Base-by-base conservation (phyloP, 2,113 vertebrate species). In the Atherinomorus stipes region DNA sequence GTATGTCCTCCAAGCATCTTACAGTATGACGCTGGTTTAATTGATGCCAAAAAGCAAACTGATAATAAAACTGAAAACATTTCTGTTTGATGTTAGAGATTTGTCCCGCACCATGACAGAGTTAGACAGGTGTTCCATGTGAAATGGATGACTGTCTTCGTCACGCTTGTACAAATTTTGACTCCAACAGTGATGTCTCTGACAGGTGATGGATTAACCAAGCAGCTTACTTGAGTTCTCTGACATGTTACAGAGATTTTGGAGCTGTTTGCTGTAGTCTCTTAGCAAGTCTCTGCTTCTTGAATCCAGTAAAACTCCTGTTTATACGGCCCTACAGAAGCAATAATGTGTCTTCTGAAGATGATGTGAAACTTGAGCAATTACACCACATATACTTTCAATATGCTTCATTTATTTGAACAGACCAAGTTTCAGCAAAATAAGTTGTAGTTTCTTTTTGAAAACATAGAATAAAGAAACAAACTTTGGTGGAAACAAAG, bases 21-120 rank as follows among this genome's bases (percentile, higher is more conserved):
- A 10, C 9, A 64, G 50, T 11, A n/a, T n/a, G n/a, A n/a, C n/a
- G 50, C 22, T 50, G 16, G 45, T 11, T 12, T 23, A 22, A 64
- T 26, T 0, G 21, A 34, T 11, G 42, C 12, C 16, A 16, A 4
- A 18, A 47, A 47, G 44, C 16, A 50, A 50, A 45, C 23, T 22
- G 26, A n/a, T 37, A 8, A 22, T n/a, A 18, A 49, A 42, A 9
- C n/a, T 18, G 15, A 19, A 47, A 47, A 47, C 7, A 50, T 40
- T 56, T 44, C 38, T 45, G 8, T 44, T 45, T 56, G 37, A 22
- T 56, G 64, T 21, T 56, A n/a, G 42, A 49, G 38, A 40, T 47
- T 34, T 34, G 49, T 12, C 22, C 31, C 19, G 4, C 38, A 28
- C 16, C 13, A 64, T 12, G 11, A 25, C 8, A 4, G 16, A 47